These are phyloP conservation scores for Brachionus asplanchnoidis DNA, from an alignment of 1,140 invertebrate species.

Conservation along the genomic window DNA sequence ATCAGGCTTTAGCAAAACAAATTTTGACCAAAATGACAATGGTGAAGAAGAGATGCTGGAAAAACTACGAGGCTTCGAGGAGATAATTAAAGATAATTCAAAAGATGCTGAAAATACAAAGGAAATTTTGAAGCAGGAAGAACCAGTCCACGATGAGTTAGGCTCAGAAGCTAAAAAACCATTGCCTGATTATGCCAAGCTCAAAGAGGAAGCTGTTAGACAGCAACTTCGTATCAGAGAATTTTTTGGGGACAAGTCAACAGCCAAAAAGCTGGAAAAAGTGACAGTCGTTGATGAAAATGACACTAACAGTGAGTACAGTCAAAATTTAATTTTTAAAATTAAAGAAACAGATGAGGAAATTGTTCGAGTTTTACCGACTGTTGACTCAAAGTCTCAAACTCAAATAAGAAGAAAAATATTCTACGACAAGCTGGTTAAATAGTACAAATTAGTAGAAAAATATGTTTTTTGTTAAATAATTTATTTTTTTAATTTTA, in stretches of 20 bases:
- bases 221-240: slow-evolving; percentile 34
- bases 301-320: not conserved
- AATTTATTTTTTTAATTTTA: slow-evolving; percentile 14
- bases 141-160: slow-evolving; percentile 31
- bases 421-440: slow-evolving; percentile 50
- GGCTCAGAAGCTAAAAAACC: slow-evolving; percentile 43
- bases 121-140: slow-evolving; percentile 2
- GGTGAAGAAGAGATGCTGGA: slow-evolving; percentile 43
- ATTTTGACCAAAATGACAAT: slow-evolving; percentile 15
- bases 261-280: not conserved
- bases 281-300: not conserved
- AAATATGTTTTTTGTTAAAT: not conserved
- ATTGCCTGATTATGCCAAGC: not conserved
- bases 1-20: not conserved
- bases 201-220: not conserved
- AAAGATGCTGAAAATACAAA: not conserved
- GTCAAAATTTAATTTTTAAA: slow-evolving; percentile 24
- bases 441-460: slow-evolving; percentile 46
- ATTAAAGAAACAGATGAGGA: slow-evolving; percentile 15
- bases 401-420: slow-evolving; percentile 50
- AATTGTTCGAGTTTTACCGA: slow-evolving; percentile 46
- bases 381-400: slow-evolving; percentile 51
- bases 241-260: not conserved
- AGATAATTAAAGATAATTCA: not conserved
- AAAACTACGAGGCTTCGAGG: slow-evolving; percentile 41